Evolutionary conservation across 1,140 invertebrate genomes (phyloP).

Genomic region (Fopius arisanus): DNA sequence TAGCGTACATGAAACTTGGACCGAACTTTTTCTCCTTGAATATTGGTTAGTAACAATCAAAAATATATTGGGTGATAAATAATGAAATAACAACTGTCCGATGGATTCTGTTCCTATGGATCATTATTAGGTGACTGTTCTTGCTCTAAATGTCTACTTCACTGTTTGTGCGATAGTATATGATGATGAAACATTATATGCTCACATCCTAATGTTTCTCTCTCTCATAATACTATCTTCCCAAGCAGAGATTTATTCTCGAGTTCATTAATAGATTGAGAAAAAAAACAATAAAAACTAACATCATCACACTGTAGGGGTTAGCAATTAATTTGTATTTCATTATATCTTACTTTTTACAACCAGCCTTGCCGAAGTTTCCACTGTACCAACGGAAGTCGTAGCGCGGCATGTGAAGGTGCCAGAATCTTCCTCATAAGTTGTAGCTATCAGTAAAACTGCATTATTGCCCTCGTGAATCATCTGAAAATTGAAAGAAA

Average conservation of each 20-base stretch:
- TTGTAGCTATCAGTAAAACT: slow-evolving; percentile 87
- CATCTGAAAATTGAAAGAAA: slow-evolving; percentile 73
- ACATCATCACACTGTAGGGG: slow-evolving; percentile 29
- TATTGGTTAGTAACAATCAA: slow-evolving; percentile 20
- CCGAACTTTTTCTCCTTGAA: slow-evolving; percentile 7
- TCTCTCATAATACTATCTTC: not conserved
- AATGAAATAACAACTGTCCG: slow-evolving; percentile 24
- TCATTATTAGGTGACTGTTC: slow-evolving; percentile 5
- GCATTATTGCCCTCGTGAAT: slow-evolving; percentile 90
- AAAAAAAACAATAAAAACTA: slow-evolving; percentile 21
- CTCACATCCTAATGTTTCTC: not conserved
- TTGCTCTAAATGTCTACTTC: not conserved
- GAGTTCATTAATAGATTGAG: slow-evolving; percentile 4
- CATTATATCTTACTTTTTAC: slow-evolving; percentile 97
- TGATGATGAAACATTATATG: not conserved
- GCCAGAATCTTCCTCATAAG: slow-evolving; percentile 93
- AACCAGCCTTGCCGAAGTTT: slow-evolving; percentile 90
- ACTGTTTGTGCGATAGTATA: not conserved
- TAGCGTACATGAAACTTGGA: slow-evolving; percentile 15
- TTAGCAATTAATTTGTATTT: slow-evolving; percentile 41
- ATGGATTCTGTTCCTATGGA: not conserved
- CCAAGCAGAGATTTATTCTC: not conserved
- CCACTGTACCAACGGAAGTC: slow-evolving; percentile 88
- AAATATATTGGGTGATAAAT: not conserved
- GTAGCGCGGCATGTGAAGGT: slow-evolving; percentile 90